Base-by-base conservation (phyloP, 2,888 invertebrate genomes). In the Drosophila tanythrix region DNA sequence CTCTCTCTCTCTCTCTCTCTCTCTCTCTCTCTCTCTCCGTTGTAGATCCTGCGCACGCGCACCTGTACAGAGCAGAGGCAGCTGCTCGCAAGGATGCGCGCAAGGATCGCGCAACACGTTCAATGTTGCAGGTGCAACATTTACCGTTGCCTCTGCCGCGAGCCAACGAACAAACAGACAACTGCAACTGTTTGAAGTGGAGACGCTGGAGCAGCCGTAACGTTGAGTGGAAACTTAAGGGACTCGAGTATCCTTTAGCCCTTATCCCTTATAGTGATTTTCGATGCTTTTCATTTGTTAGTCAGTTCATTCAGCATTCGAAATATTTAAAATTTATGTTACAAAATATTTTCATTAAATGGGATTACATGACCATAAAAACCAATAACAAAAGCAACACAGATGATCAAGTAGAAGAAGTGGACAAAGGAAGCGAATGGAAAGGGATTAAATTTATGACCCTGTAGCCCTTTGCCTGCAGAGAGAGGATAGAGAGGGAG, bases 291-390 rank as follows among this genome's bases (percentile, higher is more conserved):
- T 50, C 51, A 46, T 40, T 69, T 65, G 46, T 63, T 40, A n/a
- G 18, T 56, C 57, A 58, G 25, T 59, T 43, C 62, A 61, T 64
- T 62, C 68, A 57, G 27, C 63, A 66, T 38, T 40, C 31, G 57
- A 66, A 61, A 84, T 75, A 85, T 81, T 86, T 81, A 35, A 81
- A 73, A 88, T 88, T 81, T 86, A 86, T 90, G 89, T 76, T 72
- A 79, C 79, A 73, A 79, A 90, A 88, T 75, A 90, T 81, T 86
- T 83, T 78, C 73, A 80, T 85, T 78, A 70, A 56, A 61, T 38
- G 33, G 70, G 50, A 76, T 79, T 70, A 80, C 76, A 70, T 71
- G 59, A 76, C 27, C 62, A 60, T 65, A 27, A 43, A 59, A 2
- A 67, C 27, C 35, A 46, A 38, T 18, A 58, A 31, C 31, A 63